These are phyloP conservation scores for Criorhina ranunculi DNA, from an alignment of 2,888 invertebrate genomes.

Conservation along the genomic window DNA sequence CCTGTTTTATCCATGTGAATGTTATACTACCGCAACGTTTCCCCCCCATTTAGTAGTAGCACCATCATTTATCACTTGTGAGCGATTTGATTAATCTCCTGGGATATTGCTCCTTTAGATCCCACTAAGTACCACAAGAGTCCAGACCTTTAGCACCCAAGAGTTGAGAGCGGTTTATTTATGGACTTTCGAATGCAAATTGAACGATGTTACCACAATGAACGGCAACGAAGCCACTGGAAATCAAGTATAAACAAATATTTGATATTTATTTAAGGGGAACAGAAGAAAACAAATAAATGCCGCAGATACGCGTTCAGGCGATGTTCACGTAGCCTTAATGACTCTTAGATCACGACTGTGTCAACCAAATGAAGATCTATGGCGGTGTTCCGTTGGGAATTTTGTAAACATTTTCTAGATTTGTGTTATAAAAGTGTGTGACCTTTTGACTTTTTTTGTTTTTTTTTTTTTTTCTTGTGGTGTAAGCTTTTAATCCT, in stretches of 20 bases:
- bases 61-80: slow-evolving; percentile 76
- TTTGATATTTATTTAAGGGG: slow-evolving; percentile 71
- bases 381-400: slow-evolving; percentile 57
- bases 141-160: slow-evolving; percentile 71
- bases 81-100: slow-evolving; percentile 75
- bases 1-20: slow-evolving; percentile 70
- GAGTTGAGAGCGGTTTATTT: slow-evolving; percentile 87
- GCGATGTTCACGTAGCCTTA: slow-evolving; percentile 70
- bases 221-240: slow-evolving; percentile 6
- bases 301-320: slow-evolving; percentile 55
- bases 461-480: not conserved
- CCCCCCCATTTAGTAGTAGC: slow-evolving; percentile 58
- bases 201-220: slow-evolving; percentile 73
- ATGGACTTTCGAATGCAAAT: slow-evolving; percentile 80
- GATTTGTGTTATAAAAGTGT: slow-evolving; percentile 53
- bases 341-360: slow-evolving; percentile 74
- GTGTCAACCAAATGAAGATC: slow-evolving; percentile 72
- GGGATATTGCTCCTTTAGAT: slow-evolving; percentile 76
- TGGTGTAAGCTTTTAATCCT: slow-evolving; percentile 49
- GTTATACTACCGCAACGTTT: slow-evolving; percentile 46
- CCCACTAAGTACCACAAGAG: slow-evolving; percentile 71
- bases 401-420: slow-evolving; percentile 51
- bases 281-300: slow-evolving; percentile 70
- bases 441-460: slow-evolving; percentile 48
- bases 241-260: slow-evolving; percentile 66